These are phyloP conservation scores for Yponomeuta malinellus DNA, from an alignment of 2,888 invertebrate genomes.

Conservation along the genomic window DNA sequence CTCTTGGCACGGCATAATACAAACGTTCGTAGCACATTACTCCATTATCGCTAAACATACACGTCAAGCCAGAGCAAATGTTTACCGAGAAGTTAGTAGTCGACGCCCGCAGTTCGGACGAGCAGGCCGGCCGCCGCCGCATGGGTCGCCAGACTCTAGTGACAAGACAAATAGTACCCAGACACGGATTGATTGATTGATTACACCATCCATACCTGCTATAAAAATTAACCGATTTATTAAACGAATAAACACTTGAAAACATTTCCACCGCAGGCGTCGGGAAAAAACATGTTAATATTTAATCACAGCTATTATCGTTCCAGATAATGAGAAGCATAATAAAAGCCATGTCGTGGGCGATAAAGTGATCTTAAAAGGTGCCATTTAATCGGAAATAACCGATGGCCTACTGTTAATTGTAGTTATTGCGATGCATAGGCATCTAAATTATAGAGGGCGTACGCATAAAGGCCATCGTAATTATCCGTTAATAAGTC, in stretches of 20 bases:
- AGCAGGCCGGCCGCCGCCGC: neutral
- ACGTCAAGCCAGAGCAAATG: slow-evolving; percentile 49
- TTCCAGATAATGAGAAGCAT: neutral
- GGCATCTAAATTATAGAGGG: neutral
- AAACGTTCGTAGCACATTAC: slow-evolving; percentile 57
- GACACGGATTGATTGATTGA: slow-evolving; percentile 11
- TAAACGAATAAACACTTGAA: neutral
- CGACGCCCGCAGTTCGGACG: slow-evolving; percentile 24
- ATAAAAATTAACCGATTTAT: neutral
- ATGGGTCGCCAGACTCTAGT: neutral
- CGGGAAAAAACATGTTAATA: neutral
- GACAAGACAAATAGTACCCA: slow-evolving; percentile 9
- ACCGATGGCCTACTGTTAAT: neutral
- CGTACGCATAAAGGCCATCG: neutral
- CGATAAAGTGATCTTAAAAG: neutral
- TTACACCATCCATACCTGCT: slow-evolving; percentile 1
- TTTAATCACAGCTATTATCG: neutral
- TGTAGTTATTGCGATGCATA: neutral
- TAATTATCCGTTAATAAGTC: neutral
- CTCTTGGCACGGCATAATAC: slow-evolving; percentile 41
- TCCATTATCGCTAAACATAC: slow-evolving; percentile 51
- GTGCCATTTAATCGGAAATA: neutral
- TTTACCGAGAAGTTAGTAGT: slow-evolving; percentile 48
- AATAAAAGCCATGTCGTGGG: neutral
- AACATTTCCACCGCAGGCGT: neutral